Percentiles rank a stretch among this genome's conserved stretches.
These are phyloP conservation scores for Dermatophagoides farinae DNA, from an alignment of 1,140 invertebrate species.

Conservation along the genomic window DNA sequence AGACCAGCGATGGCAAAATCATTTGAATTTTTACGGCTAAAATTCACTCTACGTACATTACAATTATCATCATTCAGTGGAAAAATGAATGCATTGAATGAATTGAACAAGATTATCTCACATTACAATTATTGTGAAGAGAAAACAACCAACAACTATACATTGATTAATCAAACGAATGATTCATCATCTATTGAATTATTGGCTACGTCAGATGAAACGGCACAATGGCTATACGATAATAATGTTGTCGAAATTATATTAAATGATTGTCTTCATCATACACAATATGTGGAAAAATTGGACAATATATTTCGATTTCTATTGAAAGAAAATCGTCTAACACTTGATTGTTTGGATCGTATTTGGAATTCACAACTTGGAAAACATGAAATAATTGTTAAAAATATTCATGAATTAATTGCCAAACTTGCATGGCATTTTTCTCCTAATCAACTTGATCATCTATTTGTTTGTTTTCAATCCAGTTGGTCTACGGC, in stretches of 20 bases:
- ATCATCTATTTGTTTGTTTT: conserved; percentile 93
- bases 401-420: conserved; percentile 90
- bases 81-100: conserved; percentile 96
- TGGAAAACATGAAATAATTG: conserved; percentile 83
- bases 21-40: conserved; percentile 81
- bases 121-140: too few species aligned
- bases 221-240: conserved; percentile 87
- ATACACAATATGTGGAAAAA: conserved; percentile 90
- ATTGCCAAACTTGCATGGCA: conserved; percentile 93
- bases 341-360: conserved; percentile 75
- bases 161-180: conserved; percentile 60
- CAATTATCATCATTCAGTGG: conserved; percentile 97
- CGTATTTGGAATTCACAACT: conserved; percentile 87
- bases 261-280: conserved; percentile 79
- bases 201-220: conserved; percentile 73
- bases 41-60: conserved; percentile 82
- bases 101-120: conserved; percentile 91
- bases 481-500: conserved; percentile 85
- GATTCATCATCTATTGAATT: conserved; percentile 27
- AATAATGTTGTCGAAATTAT: conserved; percentile 90
- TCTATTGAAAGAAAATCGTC: conserved; percentile 79
- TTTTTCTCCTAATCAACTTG: conserved; percentile 86
- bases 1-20: conserved; percentile 29
- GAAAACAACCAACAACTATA: conserved; percentile 20
- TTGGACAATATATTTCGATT: conserved; percentile 91